These are phyloP conservation scores for Periophthalmus modestus DNA, from an alignment of 2,113 vertebrate genomes.

Conservation along the genomic window DNA sequence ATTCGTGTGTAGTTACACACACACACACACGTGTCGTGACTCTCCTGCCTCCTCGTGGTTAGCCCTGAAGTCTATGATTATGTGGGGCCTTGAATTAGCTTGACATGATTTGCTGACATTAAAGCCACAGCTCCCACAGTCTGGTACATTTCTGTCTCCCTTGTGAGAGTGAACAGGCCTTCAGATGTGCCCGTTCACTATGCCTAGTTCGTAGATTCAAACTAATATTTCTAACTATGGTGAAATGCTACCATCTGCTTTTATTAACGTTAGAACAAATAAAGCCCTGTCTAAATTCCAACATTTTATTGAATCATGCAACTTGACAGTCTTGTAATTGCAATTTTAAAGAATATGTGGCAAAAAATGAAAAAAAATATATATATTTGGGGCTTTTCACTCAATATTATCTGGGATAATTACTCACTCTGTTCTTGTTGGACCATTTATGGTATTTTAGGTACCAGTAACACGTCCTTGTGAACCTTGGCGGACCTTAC, in stretches of 20 bases:
- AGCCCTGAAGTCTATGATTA: conserved; percentile 59
- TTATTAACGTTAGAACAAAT: too few species aligned
- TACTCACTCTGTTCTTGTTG: neutral
- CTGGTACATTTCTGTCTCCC: conserved; percentile 63
- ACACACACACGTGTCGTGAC: conserved; percentile 59
- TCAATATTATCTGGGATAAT: neutral
- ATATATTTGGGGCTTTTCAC: neutral
- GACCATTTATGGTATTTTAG: neutral
- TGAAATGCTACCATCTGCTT: too few species aligned
- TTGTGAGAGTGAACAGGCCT: conserved; percentile 2
- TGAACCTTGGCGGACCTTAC: neutral
- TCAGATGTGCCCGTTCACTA: neutral
- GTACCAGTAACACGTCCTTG: neutral
- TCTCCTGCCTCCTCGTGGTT: conserved; percentile 53
- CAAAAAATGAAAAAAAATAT: too few species aligned
- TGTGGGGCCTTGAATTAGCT: conserved; percentile 47
- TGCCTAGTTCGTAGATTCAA: neutral
- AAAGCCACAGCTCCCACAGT: conserved; percentile 67
- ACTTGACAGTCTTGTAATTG: too few species aligned
- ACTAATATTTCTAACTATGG: neutral
- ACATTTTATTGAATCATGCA: too few species aligned
- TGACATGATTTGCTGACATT: conserved; percentile 68
- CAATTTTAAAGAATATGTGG: too few species aligned
- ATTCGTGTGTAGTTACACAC: conserved; percentile 30
- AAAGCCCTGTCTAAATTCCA: too few species aligned